A percentile compares a stretch with the other conserved stretches of the same genome.
phyloP scores from a whole-genome alignment of 2,888 invertebrate species.

The Balanococcus diminutus region DNA sequence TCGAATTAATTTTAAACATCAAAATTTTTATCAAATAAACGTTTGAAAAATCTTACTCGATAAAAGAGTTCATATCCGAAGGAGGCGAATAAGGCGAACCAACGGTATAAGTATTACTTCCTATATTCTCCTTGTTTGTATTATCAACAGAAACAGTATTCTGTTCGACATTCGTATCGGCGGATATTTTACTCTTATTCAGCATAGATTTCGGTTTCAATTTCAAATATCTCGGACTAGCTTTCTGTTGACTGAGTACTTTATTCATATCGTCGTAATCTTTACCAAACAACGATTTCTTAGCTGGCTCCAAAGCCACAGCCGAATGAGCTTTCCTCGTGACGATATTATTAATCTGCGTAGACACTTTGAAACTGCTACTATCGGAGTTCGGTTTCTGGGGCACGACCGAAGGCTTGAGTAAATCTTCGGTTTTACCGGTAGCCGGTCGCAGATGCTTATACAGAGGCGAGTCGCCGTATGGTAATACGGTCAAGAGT shows the following conservation, averaged over 20 bases:
- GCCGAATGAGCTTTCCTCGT: slow-evolving; percentile 20
- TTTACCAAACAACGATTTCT: slow-evolving; percentile 48
- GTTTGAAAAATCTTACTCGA: slow-evolving; percentile 12
- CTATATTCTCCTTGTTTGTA: slow-evolving; percentile 41
- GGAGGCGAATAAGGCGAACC: background rate
- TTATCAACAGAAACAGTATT: background rate
- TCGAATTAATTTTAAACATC: background rate
- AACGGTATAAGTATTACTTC: background rate
- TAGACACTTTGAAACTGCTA: slow-evolving; percentile 39
- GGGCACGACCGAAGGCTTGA: slow-evolving; percentile 65
- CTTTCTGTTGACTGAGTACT: slow-evolving; percentile 29
- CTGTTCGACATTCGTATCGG: background rate
- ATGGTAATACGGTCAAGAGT: slow-evolving; percentile 79
- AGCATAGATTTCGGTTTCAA: slow-evolving; percentile 41
- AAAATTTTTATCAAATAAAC: background rate
- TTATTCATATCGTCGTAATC: slow-evolving; percentile 34
- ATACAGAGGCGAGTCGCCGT: slow-evolving; percentile 85
- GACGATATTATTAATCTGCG: slow-evolving; percentile 48
- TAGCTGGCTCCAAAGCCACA: slow-evolving; percentile 13
- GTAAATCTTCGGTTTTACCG: slow-evolving; percentile 69
- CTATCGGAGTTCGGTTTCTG: slow-evolving; percentile 41
- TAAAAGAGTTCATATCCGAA: background rate
- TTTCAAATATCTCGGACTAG: slow-evolving; percentile 46
- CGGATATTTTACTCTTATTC: slow-evolving; percentile 21
- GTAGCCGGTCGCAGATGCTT: slow-evolving; percentile 65